A percentile compares a stretch with the other conserved stretches of the same genome.
Conservation (phyloP, 2,113 vertebrate species). For the Oriolus oriolus region DNA sequence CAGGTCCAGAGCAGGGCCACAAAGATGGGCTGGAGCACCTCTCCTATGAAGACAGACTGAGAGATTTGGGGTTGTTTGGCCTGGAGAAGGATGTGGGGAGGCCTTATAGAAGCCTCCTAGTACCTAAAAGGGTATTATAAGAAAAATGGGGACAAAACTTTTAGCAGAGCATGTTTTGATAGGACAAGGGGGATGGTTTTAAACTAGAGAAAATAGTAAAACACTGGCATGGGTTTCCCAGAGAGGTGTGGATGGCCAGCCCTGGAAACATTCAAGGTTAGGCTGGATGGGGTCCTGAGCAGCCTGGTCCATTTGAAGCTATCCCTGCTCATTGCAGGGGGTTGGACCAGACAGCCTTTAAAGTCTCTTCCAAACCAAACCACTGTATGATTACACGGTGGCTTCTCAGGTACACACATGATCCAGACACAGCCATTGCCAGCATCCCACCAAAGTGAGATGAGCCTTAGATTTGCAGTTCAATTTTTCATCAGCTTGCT, state of each 20-base stretch:
- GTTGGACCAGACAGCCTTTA: neutral
- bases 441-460: neutral
- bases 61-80: neutral
- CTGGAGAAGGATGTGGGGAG: neutral
- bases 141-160: neutral
- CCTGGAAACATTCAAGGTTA: neutral
- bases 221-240: neutral
- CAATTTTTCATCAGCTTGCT: neutral
- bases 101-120: neutral
- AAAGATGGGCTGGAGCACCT: neutral
- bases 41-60: neutral
- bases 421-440: neutral
- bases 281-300: neutral
- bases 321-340: neutral
- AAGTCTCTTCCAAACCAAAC: neutral
- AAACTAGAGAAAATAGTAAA: neutral
- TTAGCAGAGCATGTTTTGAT: neutral
- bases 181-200: neutral
- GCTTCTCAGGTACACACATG: fast-evolving
- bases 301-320: neutral
- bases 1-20: neutral
- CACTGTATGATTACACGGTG: neutral
- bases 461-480: neutral
- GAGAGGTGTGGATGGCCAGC: neutral
- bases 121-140: neutral